Base-by-base conservation (phyloP, 2,888 invertebrate species). In the Operophtera brumata region DNA sequence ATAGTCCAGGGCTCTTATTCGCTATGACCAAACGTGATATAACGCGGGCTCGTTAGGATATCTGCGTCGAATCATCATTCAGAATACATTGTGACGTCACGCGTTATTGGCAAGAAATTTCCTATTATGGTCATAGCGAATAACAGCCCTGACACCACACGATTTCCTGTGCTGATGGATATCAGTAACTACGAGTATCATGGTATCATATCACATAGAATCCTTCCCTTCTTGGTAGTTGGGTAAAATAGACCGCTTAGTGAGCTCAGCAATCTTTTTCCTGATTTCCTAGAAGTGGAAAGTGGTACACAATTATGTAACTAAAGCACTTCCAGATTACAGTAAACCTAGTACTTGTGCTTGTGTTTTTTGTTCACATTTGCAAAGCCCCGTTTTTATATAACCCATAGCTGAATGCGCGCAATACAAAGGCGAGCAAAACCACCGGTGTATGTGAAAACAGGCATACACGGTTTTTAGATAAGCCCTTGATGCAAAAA, bases 341-440 rank as follows among this genome's bases (percentile, higher is more conserved):
- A 60, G 59, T 65, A 51, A 67, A 71, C 70, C 63, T 61, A 52
- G 58, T 52, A 58, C 59, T 59, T 64, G 65, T 62, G 0, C 9
- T 47, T 61, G 62, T 69, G 67, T 71, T 77, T 74, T n/a, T 77
- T 77, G 68, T 73, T 72, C 70, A 72, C 72, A 70, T 79, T 72
- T 56, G 66, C 66, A 61, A 65, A 67, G 71, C 71, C 59, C 67
- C 65, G 78, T 80, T 83, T 82, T 84, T 84, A 82, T 82, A 80
- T 80, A 79, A 76, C 76, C 72, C 73, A 71, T 74, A 70, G 79
- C 79, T 78, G 78, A 80, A 81, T 82, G 72, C 77, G 71, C 74
- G 70, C 70, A 70, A 77, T 75, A 83, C 82, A 83, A 83, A 84
- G 77, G 76, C 75, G 71, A 77, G 80, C 77, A 81, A 81, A 77